Evolutionary conservation across 1,140 invertebrate species (phyloP), one percentile per base, ranked within the genome.

Genomic region (Mesaphorura yosii): DNA sequence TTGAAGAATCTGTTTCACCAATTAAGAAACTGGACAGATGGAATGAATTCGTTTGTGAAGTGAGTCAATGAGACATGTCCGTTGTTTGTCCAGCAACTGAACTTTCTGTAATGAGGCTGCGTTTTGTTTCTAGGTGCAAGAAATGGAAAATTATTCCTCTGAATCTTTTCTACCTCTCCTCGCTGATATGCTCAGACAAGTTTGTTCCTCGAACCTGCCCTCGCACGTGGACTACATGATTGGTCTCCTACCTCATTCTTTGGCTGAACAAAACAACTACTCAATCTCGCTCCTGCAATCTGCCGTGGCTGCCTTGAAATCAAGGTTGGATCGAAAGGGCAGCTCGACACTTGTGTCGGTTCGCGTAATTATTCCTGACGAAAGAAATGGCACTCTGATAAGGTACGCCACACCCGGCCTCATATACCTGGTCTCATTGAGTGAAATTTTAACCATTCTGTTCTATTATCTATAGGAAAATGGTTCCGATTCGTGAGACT

Each of bases 31-130:
- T 62, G 6, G 57, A 59, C 38, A 59, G 57, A 44, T 62, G 60
- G 60, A 62, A 55, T 44, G 60, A 62, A 53, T 62, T 59, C 51
- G 60, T 62, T 6, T 54, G 57, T 19, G 42, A 59, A 49, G 60
- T 62, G n/a, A n/a, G 49, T 53, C n/a, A n/a, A n/a, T n/a, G 28
- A 34, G n/a, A 34, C 31, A 10, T n/a, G n/a, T 34, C 10, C 31
- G 31, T 34, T 34, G 31, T 34, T 10, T 34, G n/a, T 10, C 31
- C n/a, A 34, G 10, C n/a, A n/a, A 10, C 10, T 10, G n/a, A 34
- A 34, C 31, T 34, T n/a, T 34, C 10, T 10, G n/a, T n/a, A 10
- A 10, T n/a, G n/a, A 10, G 31, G n/a, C 10, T 50, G 44, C 22
- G 25, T 55, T 49, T 1, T 40, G 31, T 47, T 38, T 20, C 17